Percentiles rank a stretch among this genome's conserved stretches.
phyloP scores from a whole-genome alignment of 1,140 invertebrate genomes.

The Akabosia matsudoensis region DNA sequence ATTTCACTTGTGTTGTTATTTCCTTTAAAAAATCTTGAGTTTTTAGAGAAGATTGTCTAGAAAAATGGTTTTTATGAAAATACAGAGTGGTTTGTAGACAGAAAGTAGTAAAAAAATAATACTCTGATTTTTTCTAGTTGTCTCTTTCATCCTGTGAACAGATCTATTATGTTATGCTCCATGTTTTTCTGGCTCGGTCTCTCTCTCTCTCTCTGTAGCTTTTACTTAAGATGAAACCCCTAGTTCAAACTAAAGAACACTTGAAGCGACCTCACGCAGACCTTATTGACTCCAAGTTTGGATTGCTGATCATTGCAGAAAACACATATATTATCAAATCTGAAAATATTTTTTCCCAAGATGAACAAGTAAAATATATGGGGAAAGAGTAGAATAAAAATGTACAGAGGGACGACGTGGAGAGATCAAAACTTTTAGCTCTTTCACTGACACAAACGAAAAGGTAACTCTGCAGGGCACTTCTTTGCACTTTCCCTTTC shows the following conservation, averaged over 20 bases:
- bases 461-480: slow-evolving; percentile 22
- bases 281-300: background rate
- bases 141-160: background rate
- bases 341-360: slow-evolving; percentile 3
- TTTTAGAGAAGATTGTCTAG: too few relatives aligned
- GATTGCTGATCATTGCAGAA: slow-evolving; percentile 22
- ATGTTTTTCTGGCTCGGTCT: background rate
- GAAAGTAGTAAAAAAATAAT: background rate
- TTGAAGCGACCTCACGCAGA: slow-evolving; percentile 4
- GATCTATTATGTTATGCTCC: background rate
- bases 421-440: slow-evolving; percentile 17
- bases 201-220: too few relatives aligned
- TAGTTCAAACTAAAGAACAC: background rate
- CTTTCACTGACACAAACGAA: slow-evolving; percentile 19
- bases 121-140: background rate
- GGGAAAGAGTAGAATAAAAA: background rate
- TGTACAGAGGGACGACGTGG: background rate
- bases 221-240: background rate
- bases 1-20: slow-evolving; percentile 4
- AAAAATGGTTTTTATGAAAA: too few relatives aligned
- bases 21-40: background rate
- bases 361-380: slow-evolving; percentile 16
- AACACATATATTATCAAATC: slow-evolving; percentile 15
- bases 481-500: slow-evolving; percentile 6
- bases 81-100: background rate